These are phyloP conservation scores for Apeltes quadracus DNA, from an alignment of 2,113 vertebrate species.

Conservation along the genomic window DNA sequence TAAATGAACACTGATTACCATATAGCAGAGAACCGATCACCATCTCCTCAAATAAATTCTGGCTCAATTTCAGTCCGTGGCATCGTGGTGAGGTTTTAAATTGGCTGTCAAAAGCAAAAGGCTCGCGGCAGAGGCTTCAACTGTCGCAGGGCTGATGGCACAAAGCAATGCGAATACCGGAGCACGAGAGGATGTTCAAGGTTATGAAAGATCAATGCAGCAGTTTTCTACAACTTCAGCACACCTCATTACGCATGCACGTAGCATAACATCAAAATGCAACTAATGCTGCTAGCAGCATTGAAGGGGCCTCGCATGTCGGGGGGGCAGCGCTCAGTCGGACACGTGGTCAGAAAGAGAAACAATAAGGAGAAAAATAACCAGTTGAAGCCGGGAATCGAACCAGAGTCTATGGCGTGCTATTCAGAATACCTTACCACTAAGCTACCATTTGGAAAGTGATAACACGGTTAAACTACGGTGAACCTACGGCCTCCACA, in stretches of 20 bases:
- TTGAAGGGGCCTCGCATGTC: too few relatives aligned
- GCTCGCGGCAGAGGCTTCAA: background rate
- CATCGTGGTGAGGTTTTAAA: background rate
- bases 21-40: background rate
- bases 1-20: background rate
- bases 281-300: too few relatives aligned
- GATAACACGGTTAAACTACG: background rate
- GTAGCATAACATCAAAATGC: background rate
- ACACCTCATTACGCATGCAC: constrained; percentile 10
- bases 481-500: background rate
- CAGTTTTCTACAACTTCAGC: background rate
- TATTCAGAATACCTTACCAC: too few relatives aligned
- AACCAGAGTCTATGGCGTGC: too few relatives aligned
- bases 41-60: background rate
- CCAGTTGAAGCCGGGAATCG: too few relatives aligned
- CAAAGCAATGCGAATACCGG: background rate
- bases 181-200: background rate
- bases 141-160: background rate
- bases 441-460: too few relatives aligned
- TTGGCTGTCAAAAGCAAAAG: background rate
- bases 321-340: too few relatives aligned
- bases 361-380: too few relatives aligned
- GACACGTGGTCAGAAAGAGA: too few relatives aligned
- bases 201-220: constrained; percentile 10
- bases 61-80: background rate